Conservation (phyloP, 1,140 invertebrate genomes). For the Atopsyche davidsoni region DNA sequence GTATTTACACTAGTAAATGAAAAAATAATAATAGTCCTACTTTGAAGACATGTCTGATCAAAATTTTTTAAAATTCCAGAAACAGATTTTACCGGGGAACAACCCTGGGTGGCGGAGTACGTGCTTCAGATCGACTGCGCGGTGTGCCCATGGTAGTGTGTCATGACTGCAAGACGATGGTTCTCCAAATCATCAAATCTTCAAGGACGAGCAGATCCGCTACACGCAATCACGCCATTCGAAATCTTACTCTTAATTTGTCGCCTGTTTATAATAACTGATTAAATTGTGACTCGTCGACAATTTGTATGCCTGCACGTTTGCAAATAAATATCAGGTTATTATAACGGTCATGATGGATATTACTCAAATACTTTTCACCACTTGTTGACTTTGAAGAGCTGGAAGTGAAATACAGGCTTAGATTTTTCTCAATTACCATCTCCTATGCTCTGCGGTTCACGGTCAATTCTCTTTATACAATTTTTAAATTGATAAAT, state of each 20-base stretch:
- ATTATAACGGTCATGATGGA: too few species aligned
- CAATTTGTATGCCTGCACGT: not conserved
- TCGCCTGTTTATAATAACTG: constrained; percentile 64
- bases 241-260: constrained; percentile 73
- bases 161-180: constrained; percentile 90
- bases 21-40: not conserved
- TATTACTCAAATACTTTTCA: too few species aligned
- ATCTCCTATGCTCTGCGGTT: too few species aligned
- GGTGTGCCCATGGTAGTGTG: constrained; percentile 84
- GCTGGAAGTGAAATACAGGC: too few species aligned
- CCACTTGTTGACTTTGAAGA: too few species aligned
- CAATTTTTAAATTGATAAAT: too few species aligned
- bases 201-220: constrained; percentile 71
- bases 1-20: constrained; percentile 33
- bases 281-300: not conserved
- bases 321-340: not conserved
- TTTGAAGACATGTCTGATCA: too few species aligned
- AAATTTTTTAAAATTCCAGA: constrained; percentile 32
- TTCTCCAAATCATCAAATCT: constrained; percentile 86
- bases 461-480: too few species aligned
- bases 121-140: constrained; percentile 57
- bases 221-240: constrained; percentile 69
- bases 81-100: constrained; percentile 44
- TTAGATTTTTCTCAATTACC: too few species aligned
- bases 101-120: constrained; percentile 40